A percentile compares a stretch with the other conserved stretches of the same genome.
Conservation (phyloP, 2,797 vertebrate species). For the Mycteria americana region DNA sequence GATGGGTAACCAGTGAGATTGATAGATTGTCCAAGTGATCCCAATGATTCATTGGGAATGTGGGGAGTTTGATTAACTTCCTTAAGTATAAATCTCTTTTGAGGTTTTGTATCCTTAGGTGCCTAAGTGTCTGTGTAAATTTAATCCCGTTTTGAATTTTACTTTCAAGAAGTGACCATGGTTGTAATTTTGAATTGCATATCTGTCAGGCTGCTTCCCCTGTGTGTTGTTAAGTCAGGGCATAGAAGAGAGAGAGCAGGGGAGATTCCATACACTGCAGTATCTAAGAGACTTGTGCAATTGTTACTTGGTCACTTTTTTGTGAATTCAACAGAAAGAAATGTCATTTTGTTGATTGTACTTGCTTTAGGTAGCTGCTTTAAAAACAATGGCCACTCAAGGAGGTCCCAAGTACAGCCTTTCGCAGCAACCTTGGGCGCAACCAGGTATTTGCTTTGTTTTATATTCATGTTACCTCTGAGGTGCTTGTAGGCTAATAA, state of each 20-base stretch:
- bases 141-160: slow-evolving; percentile 21
- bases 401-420: slow-evolving; percentile 93
- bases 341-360: not conserved
- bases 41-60: not conserved
- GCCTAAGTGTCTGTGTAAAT: not conserved
- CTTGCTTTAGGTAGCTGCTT: slow-evolving; percentile 84
- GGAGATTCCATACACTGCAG: not conserved
- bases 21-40: not conserved
- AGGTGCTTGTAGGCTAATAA: not conserved
- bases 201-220: not conserved
- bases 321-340: not conserved
- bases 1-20: not conserved
- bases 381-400: slow-evolving; percentile 92
- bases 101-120: not conserved
- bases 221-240: not conserved
- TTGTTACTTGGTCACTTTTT: not conserved
- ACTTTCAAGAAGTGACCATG: not conserved
- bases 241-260: not conserved
- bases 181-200: not conserved
- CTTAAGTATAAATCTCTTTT: not conserved
- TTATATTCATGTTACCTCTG: not conserved
- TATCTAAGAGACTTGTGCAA: not conserved
- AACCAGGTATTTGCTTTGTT: slow-evolving; percentile 83
- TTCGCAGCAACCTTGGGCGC: slow-evolving; percentile 95
- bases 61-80: not conserved